Evolutionary conservation across 2,113 vertebrate species (phyloP).

Genomic region (Marmota monax): DNA sequence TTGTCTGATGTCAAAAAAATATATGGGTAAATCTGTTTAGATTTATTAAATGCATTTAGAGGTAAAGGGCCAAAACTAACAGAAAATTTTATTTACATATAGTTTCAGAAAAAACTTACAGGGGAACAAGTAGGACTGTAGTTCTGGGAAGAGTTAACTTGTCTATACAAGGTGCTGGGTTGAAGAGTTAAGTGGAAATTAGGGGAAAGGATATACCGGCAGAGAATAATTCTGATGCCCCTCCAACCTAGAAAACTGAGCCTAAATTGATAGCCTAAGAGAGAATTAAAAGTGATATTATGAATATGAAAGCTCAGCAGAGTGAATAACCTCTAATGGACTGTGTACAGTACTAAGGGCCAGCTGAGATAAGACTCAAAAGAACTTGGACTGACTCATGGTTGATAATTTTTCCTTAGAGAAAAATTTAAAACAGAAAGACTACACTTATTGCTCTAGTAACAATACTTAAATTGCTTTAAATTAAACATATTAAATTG

Average conservation of each 20-base stretch:
- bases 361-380: not conserved
- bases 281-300: conserved; percentile 24
- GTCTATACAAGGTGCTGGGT: not conserved
- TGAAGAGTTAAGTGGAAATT: not conserved
- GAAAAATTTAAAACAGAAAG: conserved; percentile 64
- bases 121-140: not conserved
- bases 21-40: conserved; percentile 25
- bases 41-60: not conserved
- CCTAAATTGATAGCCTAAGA: not conserved
- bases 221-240: not conserved
- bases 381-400: conserved; percentile 12
- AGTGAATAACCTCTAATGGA: not conserved
- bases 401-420: not conserved
- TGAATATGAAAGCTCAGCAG: conserved; percentile 4
- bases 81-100: not conserved
- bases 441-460: conserved; percentile 61
- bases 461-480: conserved; percentile 27
- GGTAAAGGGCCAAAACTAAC: not conserved
- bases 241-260: not conserved
- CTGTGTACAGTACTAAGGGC: not conserved
- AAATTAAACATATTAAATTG: conserved; percentile 16
- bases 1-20: not conserved
- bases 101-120: conserved; percentile 44
- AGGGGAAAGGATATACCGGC: not conserved
- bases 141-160: not conserved